Evolutionary conservation across 2,888 invertebrate species (phyloP), one percentile per base, ranked within the genome.

Genomic region (Eilema griseolum): DNA sequence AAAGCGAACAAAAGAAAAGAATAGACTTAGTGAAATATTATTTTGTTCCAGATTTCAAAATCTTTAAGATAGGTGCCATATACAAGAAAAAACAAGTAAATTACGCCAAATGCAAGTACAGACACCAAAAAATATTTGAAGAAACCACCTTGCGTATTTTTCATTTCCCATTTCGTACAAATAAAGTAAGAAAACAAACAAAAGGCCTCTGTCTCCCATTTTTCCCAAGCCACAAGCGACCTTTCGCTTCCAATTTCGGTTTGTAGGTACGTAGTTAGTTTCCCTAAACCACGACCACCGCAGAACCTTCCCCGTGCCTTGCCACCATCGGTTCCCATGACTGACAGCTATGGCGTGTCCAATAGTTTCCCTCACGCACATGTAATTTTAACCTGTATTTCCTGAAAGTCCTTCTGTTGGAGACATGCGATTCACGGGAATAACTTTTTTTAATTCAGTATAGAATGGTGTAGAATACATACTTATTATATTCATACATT

Each of bases 341-440:
- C 66, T 75, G 83, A 77, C 79, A 77, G 73, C 16, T 16, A 64
- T 83, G 67, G 83, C 82, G 79, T 81, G 75, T 66, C 67, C 71
- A 76, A 81, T 73, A 73, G 72, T 74, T 77, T 69, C n/a, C 63
- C 60, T 65, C 77, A 82, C 83, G 76, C 81, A 81, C 76, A 31
- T 20, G 52, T 59, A 69, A 65, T 77, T 80, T 67, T 69, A 78
- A 82, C 75, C 72, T 56, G 16, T 61, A 60, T 71, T 69, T 73
- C 61, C 26, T 14, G 59, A 66, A 71, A 52, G 59, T 69, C 72
- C 59, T n/a, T 16, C 64, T 69, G 60, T 69, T 52, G 26, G 57
- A 37, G 28, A 69, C 70, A 75, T 74, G 73, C 75, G 28, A 76
- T 62, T 33, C 23, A 61, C 16, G n/a, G 59, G 26, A 60, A 66